Evolutionary conservation across 2,797 vertebrate genomes (phyloP).

Genomic region (Poecilia gillii): DNA sequence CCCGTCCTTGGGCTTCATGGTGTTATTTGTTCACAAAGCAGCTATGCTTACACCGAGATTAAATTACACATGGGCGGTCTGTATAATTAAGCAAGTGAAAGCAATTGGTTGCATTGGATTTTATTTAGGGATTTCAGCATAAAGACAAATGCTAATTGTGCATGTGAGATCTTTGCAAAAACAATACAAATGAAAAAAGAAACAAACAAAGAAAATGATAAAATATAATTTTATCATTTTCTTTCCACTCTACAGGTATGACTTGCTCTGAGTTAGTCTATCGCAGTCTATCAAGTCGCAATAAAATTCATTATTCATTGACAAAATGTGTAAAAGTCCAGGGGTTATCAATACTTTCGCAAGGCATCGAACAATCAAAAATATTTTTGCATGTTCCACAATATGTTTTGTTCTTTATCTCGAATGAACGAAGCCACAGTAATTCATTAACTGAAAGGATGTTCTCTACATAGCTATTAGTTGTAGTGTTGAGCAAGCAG

Average conservation of each 20-base stretch:
- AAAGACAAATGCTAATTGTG: neutral
- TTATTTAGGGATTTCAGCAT: neutral
- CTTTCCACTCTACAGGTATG: neutral
- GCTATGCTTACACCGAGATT: neutral
- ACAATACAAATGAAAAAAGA: too few species aligned
- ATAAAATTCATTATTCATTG: neutral
- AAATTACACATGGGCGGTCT: neutral
- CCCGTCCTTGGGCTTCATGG: neutral
- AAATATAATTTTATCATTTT: neutral
- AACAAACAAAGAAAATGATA: too few species aligned
- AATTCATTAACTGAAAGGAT: slow-evolving; percentile 32
- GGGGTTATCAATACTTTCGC: neutral
- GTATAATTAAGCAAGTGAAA: neutral
- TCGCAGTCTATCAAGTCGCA: too few species aligned
- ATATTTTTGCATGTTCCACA: neutral
- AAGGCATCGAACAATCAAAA: neutral
- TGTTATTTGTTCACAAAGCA: neutral
- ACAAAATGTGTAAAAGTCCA: neutral
- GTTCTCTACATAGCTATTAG: slow-evolving; percentile 22
- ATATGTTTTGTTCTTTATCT: neutral
- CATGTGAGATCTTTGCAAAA: neutral
- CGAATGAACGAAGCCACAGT: neutral
- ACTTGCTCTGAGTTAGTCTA: neutral
- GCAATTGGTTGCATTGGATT: neutral
- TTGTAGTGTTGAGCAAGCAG: slow-evolving; percentile 12